These are phyloP conservation scores for Drosophila pachea DNA, from an alignment of 1,140 invertebrate genomes.

Conservation along the genomic window DNA sequence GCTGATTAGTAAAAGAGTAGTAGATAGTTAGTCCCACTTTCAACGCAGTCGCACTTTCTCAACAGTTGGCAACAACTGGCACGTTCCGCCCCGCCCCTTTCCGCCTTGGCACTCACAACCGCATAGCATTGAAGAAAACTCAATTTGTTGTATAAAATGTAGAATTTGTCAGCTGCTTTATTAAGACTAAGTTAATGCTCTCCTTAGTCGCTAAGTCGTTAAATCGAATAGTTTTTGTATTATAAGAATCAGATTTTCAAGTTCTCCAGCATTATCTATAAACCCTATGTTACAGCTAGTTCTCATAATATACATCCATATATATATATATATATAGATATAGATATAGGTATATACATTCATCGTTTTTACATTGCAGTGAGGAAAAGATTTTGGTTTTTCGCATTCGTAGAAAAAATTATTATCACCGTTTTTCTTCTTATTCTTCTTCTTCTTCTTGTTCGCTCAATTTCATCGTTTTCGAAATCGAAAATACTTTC, in stretches of 20 bases:
- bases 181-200: constrained; percentile 51
- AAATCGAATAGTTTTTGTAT: constrained; percentile 39
- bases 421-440: constrained; percentile 44
- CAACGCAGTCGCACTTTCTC: too few species aligned
- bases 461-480: neutral
- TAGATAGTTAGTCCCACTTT: too few species aligned
- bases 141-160: constrained; percentile 64
- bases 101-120: too few species aligned
- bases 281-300: constrained; percentile 25
- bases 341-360: constrained; percentile 8
- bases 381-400: constrained; percentile 39
- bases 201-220: constrained; percentile 3
- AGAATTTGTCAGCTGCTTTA: constrained; percentile 68
- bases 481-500: constrained; percentile 59
- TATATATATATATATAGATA: constrained; percentile 31
- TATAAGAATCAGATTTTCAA: constrained; percentile 61
- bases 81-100: too few species aligned
- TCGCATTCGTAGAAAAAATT: constrained; percentile 43
- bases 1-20: too few species aligned
- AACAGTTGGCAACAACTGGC: too few species aligned
- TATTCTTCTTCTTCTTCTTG: constrained; percentile 15
- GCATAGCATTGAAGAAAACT: too few species aligned
- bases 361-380: constrained; percentile 53
- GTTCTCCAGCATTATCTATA: constrained; percentile 23
- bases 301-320: constrained; percentile 9